phyloP scores from a whole-genome alignment of 2,113 vertebrate species.

The Aldabrachelys gigantea region DNA sequence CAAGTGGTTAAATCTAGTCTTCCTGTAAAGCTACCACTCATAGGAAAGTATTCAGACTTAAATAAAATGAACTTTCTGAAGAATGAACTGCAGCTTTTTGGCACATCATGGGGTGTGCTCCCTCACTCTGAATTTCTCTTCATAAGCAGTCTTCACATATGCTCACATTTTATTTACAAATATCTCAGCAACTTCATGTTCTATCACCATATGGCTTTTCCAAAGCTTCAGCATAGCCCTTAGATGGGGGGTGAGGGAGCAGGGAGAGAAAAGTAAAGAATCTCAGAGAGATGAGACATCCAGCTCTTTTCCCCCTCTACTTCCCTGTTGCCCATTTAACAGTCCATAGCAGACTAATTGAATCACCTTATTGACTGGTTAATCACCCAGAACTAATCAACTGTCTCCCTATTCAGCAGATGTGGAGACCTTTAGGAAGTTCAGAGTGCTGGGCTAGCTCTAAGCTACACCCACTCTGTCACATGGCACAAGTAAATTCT shows the following conservation, averaged over 20 bases:
- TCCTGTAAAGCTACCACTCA: neutral
- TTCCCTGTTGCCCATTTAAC: neutral
- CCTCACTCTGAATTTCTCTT: neutral
- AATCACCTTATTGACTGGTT: neutral
- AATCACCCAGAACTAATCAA: too few relatives aligned
- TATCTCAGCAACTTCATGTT: neutral
- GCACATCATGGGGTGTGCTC: neutral
- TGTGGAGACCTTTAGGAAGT: too few relatives aligned
- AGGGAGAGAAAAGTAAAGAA: neutral
- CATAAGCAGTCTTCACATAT: neutral
- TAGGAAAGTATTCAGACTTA: neutral
- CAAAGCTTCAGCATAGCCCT: neutral
- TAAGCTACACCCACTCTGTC: neutral
- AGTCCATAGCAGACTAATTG: too few relatives aligned
- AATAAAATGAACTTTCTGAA: neutral
- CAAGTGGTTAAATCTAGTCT: neutral
- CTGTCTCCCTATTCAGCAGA: neutral
- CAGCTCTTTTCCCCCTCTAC: neutral
- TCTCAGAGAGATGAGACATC: neutral
- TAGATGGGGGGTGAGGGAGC: neutral
- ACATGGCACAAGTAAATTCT: neutral
- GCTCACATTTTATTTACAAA: neutral
- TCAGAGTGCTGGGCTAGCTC: neutral
- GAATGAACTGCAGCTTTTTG: neutral
- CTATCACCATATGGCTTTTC: neutral